These are phyloP conservation scores for Nasonia vitripennis DNA, from an alignment of 1,140 invertebrate genomes.

Conservation along the genomic window DNA sequence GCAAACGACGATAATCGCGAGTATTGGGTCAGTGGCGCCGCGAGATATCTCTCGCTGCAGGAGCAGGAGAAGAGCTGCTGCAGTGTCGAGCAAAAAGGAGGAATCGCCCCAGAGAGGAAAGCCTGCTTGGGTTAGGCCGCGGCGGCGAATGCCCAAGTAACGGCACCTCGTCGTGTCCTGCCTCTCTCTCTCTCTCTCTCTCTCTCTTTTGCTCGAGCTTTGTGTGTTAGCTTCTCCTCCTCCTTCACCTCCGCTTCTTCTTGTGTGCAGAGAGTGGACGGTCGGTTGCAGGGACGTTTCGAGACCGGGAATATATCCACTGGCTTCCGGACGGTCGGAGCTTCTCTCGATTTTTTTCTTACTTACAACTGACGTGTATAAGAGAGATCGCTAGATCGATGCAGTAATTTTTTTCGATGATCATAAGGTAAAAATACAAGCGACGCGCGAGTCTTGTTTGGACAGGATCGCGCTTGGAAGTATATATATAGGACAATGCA, in stretches of 20 bases:
- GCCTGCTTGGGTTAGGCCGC: conserved; percentile 6
- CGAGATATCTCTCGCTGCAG: neutral
- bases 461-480: neutral
- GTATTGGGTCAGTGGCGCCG: conserved; percentile 43
- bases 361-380: too few relatives aligned
- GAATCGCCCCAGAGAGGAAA: neutral
- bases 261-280: neutral
- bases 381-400: too few relatives aligned
- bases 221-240: neutral
- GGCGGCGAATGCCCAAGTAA: conserved; percentile 11
- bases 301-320: neutral
- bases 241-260: neutral
- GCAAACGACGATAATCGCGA: neutral
- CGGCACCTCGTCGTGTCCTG: conserved; percentile 8
- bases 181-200: neutral
- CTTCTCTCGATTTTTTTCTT: too few relatives aligned
- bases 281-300: neutral
- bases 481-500: conserved; percentile 21
- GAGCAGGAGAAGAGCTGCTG: neutral
- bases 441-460: neutral
- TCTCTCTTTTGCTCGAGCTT: neutral
- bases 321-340: too few relatives aligned
- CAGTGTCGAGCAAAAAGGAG: neutral
- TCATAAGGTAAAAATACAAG: neutral
- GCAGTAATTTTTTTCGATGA: neutral